These are phyloP conservation scores for Rhyzopertha dominica DNA, from an alignment of 1,140 invertebrate genomes.

Conservation along the genomic window DNA sequence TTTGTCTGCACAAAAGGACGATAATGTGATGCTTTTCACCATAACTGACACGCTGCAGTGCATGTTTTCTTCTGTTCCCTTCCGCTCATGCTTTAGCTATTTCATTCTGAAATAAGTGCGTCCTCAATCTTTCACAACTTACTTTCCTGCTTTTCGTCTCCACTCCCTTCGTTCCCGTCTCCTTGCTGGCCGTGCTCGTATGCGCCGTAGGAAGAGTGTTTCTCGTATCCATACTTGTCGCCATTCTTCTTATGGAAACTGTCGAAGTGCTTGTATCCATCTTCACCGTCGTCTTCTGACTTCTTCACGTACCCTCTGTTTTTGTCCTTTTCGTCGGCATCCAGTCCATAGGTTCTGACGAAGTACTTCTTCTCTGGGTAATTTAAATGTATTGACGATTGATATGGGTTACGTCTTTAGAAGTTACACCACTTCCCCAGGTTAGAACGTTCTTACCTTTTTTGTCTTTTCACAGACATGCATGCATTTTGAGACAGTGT, in stretches of 20 bases:
- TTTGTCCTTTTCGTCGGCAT: constrained; percentile 46
- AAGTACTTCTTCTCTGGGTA: constrained; percentile 20
- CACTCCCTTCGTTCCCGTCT: constrained; percentile 16
- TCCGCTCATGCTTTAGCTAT: no score
- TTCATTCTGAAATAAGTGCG: no score
- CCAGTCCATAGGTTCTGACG: constrained; percentile 35
- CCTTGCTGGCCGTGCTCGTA: constrained; percentile 32
- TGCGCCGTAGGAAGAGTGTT: constrained; percentile 57
- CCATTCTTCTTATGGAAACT: constrained; percentile 66
- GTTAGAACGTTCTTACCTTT: not conserved
- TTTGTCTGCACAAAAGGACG: no score
- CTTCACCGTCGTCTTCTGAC: constrained; percentile 58
- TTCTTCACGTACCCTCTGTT: constrained; percentile 61
- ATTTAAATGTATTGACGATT: constrained; percentile 2
- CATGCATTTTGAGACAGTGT: no score
- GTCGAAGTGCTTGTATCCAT: constrained; percentile 65
- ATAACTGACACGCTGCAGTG: no score
- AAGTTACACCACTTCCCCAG: not conserved
- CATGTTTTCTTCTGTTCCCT: no score
- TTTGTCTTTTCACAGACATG: not conserved
- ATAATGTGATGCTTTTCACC: no score
- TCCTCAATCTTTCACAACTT: no score
- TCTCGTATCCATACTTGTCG: constrained; percentile 64
- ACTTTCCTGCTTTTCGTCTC: constrained; percentile 8
- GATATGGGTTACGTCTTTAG: not conserved